Evolutionary conservation across 2,888 invertebrate species (phyloP).

Genomic region (Pterostichus niger): DNA sequence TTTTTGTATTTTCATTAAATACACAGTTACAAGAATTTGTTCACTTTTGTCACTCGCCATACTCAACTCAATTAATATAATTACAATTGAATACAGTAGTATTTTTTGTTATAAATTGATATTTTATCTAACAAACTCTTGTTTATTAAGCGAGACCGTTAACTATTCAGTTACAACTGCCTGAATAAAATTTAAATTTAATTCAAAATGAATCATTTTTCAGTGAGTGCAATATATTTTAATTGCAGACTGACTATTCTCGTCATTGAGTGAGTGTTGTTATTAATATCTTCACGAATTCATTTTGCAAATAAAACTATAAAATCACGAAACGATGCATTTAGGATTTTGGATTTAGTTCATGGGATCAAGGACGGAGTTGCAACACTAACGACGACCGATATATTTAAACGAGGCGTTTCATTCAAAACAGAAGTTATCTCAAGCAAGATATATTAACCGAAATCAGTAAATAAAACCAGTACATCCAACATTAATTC

Average conservation of each 20-base stretch:
- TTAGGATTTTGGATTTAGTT: slow-evolving; percentile 54
- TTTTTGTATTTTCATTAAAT: too few relatives aligned
- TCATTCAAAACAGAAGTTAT: slow-evolving; percentile 25
- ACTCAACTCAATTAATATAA: too few relatives aligned
- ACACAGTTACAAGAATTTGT: too few relatives aligned
- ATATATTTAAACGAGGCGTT: slow-evolving; percentile 36
- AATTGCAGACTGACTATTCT: neutral
- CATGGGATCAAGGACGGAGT: slow-evolving; percentile 57
- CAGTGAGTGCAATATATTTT: neutral
- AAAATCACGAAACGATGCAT: slow-evolving; percentile 44
- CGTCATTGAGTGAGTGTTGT: neutral
- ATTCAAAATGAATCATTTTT: too few relatives aligned
- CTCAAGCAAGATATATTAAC: neutral
- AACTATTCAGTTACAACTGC: too few relatives aligned
- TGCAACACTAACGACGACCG: slow-evolving; percentile 37
- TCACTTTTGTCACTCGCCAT: too few relatives aligned
- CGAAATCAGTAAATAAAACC: slow-evolving; percentile 31
- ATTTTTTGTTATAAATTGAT: too few relatives aligned
- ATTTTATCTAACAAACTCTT: too few relatives aligned
- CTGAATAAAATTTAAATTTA: too few relatives aligned
- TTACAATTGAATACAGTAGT: too few relatives aligned
- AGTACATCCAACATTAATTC: neutral
- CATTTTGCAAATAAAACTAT: slow-evolving; percentile 19
- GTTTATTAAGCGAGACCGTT: too few relatives aligned
- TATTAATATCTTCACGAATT: slow-evolving; percentile 23